A percentile compares a stretch with the other conserved stretches of the same genome.
Evolutionary conservation across 2,797 vertebrate species (phyloP).

Genomic region (Momotus momota): DNA sequence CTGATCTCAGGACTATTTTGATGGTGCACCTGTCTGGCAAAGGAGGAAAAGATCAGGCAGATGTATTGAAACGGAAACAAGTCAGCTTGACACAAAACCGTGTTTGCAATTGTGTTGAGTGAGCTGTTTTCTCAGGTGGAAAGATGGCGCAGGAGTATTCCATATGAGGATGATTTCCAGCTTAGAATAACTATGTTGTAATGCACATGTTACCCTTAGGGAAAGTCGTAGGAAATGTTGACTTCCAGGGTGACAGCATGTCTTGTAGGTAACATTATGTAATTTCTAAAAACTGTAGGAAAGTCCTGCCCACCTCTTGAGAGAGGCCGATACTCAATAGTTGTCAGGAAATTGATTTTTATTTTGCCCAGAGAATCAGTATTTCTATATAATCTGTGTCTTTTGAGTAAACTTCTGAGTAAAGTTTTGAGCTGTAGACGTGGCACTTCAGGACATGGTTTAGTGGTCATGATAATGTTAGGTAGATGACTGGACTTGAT

Average conservation of each 20-base stretch:
- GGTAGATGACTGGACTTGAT: too few relatives aligned
- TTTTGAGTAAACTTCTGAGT: neutral
- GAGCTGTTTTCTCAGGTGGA: neutral
- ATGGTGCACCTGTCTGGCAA: neutral
- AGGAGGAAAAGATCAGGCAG: neutral
- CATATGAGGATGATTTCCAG: neutral
- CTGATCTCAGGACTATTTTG: neutral
- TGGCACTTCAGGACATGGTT: too few relatives aligned
- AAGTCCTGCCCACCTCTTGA: neutral
- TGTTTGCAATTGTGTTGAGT: neutral
- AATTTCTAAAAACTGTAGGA: neutral
- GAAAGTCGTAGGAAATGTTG: neutral
- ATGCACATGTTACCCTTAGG: neutral
- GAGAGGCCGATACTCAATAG: neutral
- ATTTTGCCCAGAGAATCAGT: neutral
- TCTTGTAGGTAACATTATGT: neutral
- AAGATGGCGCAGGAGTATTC: neutral
- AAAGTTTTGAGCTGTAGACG: neutral
- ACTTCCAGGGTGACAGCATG: neutral
- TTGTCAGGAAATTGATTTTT: neutral
- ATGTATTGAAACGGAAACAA: neutral
- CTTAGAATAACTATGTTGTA: neutral
- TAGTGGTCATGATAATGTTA: too few relatives aligned
- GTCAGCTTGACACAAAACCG: neutral
- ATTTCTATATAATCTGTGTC: neutral